phyloP scores from a whole-genome alignment of 2,888 invertebrate genomes.

The Chloroclystis v-ata region DNA sequence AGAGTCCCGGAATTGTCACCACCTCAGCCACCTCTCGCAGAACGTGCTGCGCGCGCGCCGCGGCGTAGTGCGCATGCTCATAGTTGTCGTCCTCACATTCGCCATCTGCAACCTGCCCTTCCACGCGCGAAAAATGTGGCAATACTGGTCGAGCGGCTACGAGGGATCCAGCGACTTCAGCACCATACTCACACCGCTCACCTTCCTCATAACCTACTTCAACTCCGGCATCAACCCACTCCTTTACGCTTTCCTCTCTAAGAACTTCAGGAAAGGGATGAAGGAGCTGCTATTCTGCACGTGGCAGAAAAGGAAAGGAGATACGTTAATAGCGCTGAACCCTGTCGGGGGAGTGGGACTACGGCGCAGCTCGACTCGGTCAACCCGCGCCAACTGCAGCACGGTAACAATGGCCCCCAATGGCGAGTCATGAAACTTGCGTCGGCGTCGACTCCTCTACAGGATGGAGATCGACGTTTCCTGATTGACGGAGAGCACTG shows the following conservation, averaged over 20 bases:
- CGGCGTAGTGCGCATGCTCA: slow-evolving; percentile 92
- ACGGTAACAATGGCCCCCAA: slow-evolving; percentile 74
- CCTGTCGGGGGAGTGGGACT: slow-evolving; percentile 63
- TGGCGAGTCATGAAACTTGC: slow-evolving; percentile 70
- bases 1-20: slow-evolving; percentile 76
- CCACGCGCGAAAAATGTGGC: slow-evolving; percentile 92
- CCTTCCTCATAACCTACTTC: slow-evolving; percentile 91
- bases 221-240: slow-evolving; percentile 95
- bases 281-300: slow-evolving; percentile 85
- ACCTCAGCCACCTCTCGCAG: slow-evolving; percentile 83
- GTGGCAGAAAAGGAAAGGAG: slow-evolving; percentile 60
- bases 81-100: slow-evolving; percentile 92
- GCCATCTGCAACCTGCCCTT: slow-evolving; percentile 93
- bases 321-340: slow-evolving; percentile 65
- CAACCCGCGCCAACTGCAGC: slow-evolving; percentile 76
- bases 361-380: slow-evolving; percentile 70
- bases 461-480: slow-evolving; percentile 68
- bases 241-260: slow-evolving; percentile 90
- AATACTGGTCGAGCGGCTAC: slow-evolving; percentile 86
- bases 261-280: slow-evolving; percentile 91
- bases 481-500: slow-evolving; percentile 75
- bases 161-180: slow-evolving; percentile 86
- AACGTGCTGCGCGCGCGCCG: slow-evolving; percentile 88
- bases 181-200: slow-evolving; percentile 88
- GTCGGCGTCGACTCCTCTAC: slow-evolving; percentile 62